Percentiles rank a stretch among this genome's conserved stretches.
Evolutionary conservation across 2,888 invertebrate genomes (phyloP).

Genomic region (Nematopogon swammerdamellus): DNA sequence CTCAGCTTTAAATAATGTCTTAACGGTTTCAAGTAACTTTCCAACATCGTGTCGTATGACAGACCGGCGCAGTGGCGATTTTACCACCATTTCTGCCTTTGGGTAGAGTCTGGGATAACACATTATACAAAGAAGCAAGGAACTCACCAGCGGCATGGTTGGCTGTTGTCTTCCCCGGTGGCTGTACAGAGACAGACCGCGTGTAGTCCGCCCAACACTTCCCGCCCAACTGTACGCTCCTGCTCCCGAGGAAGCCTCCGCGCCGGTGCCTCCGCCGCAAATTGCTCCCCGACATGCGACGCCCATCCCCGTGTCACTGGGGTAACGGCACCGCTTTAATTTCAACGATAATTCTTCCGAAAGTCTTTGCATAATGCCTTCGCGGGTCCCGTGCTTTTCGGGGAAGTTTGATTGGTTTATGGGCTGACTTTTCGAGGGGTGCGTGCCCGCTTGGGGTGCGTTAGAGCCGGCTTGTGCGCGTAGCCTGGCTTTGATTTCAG

Average conservation of each 20-base stretch:
- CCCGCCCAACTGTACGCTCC: slow-evolving; percentile 30
- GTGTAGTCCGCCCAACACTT: slow-evolving; percentile 33
- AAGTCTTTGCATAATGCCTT: background rate
- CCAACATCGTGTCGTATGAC: too few species aligned
- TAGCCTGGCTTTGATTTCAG: too few species aligned
- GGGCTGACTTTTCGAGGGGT: background rate
- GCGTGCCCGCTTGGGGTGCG: background rate
- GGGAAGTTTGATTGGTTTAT: background rate
- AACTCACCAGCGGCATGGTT: background rate
- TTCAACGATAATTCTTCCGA: background rate
- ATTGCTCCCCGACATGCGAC: background rate
- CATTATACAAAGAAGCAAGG: background rate
- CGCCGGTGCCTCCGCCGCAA: background rate
- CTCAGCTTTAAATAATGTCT: too few species aligned
- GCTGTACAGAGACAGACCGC: slow-evolving; percentile 23
- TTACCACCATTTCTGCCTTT: too few species aligned
- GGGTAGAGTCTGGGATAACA: too few species aligned
- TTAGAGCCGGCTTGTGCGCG: too few species aligned
- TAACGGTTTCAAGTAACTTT: too few species aligned
- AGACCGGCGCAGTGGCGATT: too few species aligned
- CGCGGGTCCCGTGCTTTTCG: background rate
- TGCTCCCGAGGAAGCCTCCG: background rate
- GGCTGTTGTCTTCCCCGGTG: slow-evolving; percentile 21
- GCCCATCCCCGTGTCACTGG: background rate
- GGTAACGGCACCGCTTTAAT: background rate